A percentile compares a stretch with the other conserved stretches of the same genome.
Evolutionary conservation across 2,797 vertebrate genomes (phyloP).

Genomic region (Danio kyathit): DNA sequence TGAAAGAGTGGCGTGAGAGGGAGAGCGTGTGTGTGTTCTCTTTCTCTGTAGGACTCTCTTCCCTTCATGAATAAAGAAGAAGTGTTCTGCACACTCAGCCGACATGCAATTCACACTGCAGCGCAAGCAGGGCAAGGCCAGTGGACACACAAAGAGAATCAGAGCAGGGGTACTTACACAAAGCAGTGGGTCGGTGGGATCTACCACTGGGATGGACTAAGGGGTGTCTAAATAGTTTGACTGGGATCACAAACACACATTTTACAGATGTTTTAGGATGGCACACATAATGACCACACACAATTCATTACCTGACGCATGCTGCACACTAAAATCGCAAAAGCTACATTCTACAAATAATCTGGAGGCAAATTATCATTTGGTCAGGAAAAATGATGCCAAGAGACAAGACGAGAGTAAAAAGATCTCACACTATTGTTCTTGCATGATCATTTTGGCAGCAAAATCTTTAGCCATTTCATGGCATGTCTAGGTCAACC

Average conservation of each 20-base stretch:
- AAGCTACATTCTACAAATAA: not conserved
- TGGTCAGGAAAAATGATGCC: not conserved
- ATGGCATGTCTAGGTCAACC: no score
- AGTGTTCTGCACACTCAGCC: constrained; percentile 38
- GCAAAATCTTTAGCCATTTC: no score
- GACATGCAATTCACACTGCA: constrained; percentile 55
- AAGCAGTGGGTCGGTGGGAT: not conserved
- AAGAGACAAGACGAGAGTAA: no score
- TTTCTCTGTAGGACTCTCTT: constrained; percentile 13
- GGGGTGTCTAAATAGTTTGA: constrained; percentile 8
- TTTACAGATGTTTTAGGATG: not conserved
- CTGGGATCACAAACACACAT: not conserved
- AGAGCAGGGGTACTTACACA: constrained; percentile 2
- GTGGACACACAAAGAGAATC: not conserved
- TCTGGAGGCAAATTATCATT: not conserved
- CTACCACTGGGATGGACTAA: constrained; percentile 1
- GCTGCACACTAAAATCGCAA: not conserved
- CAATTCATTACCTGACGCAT: not conserved
- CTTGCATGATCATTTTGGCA: no score
- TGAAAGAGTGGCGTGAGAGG: not conserved
- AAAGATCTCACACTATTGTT: no score
- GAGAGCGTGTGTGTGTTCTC: not conserved
- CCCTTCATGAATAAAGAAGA: constrained; percentile 51
- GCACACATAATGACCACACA: not conserved
- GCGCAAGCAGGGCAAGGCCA: constrained; percentile 7